Base-by-base conservation (phyloP, 37 sponge, comb jelly and placozoan genomes). In the Corticium candelabrum region DNA sequence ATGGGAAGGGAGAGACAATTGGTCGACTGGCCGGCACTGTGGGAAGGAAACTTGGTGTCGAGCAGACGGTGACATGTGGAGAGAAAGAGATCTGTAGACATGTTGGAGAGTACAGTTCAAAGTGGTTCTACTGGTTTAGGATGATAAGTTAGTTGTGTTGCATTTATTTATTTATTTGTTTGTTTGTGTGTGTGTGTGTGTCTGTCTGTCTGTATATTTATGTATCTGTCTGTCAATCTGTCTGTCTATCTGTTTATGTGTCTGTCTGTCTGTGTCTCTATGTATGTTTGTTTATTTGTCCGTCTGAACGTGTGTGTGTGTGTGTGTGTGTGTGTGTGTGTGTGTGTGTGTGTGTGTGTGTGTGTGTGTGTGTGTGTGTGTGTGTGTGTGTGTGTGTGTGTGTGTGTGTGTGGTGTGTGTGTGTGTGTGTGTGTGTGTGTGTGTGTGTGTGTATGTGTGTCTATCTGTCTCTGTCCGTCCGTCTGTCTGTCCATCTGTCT, bases 261-360 rank as follows among this genome's bases (percentile, higher is more conserved):
- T n/a, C n/a, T n/a, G n/a, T n/a, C n/a, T n/a, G n/a, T n/a, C n/a
- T n/a, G n/a, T n/a, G n/a, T n/a, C n/a, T n/a, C n/a, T n/a, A n/a
- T n/a, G n/a, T n/a, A n/a, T n/a, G n/a, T n/a, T n/a, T n/a, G n/a
- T n/a, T n/a, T n/a, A n/a, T n/a, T n/a, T n/a, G n/a, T n/a, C n/a
- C n/a, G 56, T 43, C 11, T 43, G 56, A 21, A 11, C 11, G 56
- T 43, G 56, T 43, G 56, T 43, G 56, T 43, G 56, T 43, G 56
- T 43, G 56, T 43, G 56, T 43, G 56, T 43, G 56, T 43, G 56
- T 43, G 56, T 43, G 56, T 43, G 56, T 43, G 56, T 43, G 56
- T 43, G 56, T 43, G 56, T 43, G 56, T 43, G 56, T 43, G 56
- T 43, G 56, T 43, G 56, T 43, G 56, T 43, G 56, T 43, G 56